Percentiles rank a stretch among this genome's conserved stretches.
These are phyloP conservation scores for Gymnocephalus cernua DNA, from an alignment of 2,113 vertebrate species.

Conservation along the genomic window DNA sequence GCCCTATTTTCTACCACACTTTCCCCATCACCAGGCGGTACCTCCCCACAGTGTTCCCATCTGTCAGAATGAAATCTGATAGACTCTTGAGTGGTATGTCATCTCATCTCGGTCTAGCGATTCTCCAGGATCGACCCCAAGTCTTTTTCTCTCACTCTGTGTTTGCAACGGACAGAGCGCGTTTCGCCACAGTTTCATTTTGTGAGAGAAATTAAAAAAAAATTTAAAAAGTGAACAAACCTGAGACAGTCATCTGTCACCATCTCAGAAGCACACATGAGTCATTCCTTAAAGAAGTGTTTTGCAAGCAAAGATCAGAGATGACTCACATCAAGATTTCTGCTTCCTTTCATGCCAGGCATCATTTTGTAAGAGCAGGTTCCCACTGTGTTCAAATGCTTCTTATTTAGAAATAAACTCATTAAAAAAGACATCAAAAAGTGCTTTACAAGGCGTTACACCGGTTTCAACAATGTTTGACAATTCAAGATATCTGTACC, in stretches of 20 bases:
- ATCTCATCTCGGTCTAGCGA: slow-evolving; percentile 32
- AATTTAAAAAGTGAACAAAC: slow-evolving; percentile 9
- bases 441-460: slow-evolving; percentile 1
- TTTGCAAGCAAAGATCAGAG: slow-evolving; percentile 20
- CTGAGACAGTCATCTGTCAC: slow-evolving; percentile 26
- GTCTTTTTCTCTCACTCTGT: slow-evolving; percentile 6
- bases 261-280: slow-evolving; percentile 35
- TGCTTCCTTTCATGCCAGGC: slow-evolving; percentile 38
- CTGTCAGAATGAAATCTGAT: slow-evolving; percentile 68
- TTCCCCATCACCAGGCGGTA: slow-evolving; percentile 43
- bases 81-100: slow-evolving; percentile 53
- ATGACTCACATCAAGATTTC: slow-evolving; percentile 40
- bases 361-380: slow-evolving; percentile 34
- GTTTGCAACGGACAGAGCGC: slow-evolving; percentile 21
- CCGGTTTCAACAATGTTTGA: slow-evolving; percentile 7
- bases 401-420: slow-evolving; percentile 16
- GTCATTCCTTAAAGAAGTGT: slow-evolving; percentile 33
- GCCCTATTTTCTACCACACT: slow-evolving; percentile 64
- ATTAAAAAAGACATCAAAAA: slow-evolving; percentile 35
- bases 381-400: slow-evolving; percentile 28
- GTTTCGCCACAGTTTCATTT: not conserved
- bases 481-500: slow-evolving; percentile 1
- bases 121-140: slow-evolving; percentile 2
- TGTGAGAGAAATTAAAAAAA: not conserved
- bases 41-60: slow-evolving; percentile 46